These are phyloP conservation scores for Dynastes grantii DNA, from an alignment of 2,888 invertebrate genomes.

Conservation along the genomic window DNA sequence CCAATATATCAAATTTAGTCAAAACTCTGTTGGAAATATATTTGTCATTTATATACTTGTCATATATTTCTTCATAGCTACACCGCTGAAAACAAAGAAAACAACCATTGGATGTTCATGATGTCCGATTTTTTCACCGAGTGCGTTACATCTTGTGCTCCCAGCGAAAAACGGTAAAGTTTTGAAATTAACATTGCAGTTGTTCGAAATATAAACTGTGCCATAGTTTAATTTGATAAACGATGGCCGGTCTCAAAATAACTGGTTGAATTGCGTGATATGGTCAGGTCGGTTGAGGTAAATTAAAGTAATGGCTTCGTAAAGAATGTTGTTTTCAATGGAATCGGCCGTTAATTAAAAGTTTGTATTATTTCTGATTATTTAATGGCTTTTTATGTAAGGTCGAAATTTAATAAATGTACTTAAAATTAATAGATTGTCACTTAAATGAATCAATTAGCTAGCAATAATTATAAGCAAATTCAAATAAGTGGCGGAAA, in stretches of 20 bases:
- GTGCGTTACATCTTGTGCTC: neutral
- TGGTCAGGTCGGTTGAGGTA: neutral
- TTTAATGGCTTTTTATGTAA: no score
- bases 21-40: conserved; percentile 21
- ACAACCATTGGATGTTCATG: neutral
- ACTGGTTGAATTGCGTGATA: conserved; percentile 13
- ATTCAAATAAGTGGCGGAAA: no score
- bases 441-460: no score
- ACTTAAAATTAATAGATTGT: no score
- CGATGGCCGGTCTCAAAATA: neutral
- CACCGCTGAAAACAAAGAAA: neutral
- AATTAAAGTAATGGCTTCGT: neutral
- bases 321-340: neutral
- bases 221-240: neutral
- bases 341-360: neutral
- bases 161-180: neutral
- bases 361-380: neutral
- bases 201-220: neutral
- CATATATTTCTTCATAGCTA: neutral
- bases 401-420: no score
- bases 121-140: neutral
- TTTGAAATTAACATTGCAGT: neutral
- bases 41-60: conserved; percentile 9
- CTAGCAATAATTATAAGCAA: no score
- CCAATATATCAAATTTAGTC: conserved; percentile 36